Evolutionary conservation across 2,113 vertebrate species (phyloP).

Genomic region (Atractosteus spatula): DNA sequence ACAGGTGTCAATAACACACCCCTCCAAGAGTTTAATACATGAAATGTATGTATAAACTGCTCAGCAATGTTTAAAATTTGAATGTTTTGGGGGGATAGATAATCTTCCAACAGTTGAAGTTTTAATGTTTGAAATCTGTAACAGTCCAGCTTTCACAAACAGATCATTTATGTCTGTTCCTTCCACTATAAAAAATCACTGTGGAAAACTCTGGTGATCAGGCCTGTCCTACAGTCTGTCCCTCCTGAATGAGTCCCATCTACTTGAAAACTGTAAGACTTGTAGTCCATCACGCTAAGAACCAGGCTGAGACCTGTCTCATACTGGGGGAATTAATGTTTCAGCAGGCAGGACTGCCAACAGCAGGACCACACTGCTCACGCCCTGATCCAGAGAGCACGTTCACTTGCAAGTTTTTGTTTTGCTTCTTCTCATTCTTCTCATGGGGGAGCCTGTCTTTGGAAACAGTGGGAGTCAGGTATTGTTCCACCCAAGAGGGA

Average conservation of each 20-base stretch:
- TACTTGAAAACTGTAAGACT: slow-evolving; percentile 20
- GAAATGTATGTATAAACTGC: too few relatives aligned
- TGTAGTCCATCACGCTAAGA: slow-evolving; percentile 26
- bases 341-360: slow-evolving; percentile 24
- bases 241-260: not conserved
- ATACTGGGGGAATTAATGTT: slow-evolving; percentile 36
- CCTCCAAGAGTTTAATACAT: too few relatives aligned
- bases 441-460: slow-evolving; percentile 41
- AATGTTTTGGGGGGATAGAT: too few relatives aligned
- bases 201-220: not conserved
- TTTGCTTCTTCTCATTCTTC: slow-evolving; percentile 32
- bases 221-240: not conserved
- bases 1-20: too few relatives aligned
- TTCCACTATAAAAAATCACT: too few relatives aligned
- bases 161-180: too few relatives aligned
- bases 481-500: slow-evolving; percentile 27
- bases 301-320: slow-evolving; percentile 18
- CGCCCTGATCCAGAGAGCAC: slow-evolving; percentile 1
- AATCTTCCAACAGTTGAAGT: too few relatives aligned
- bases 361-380: slow-evolving; percentile 13
- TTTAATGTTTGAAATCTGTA: too few relatives aligned
- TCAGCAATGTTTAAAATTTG: too few relatives aligned
- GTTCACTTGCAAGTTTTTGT: slow-evolving; percentile 35
- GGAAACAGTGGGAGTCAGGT: slow-evolving; percentile 38
- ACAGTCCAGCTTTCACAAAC: too few relatives aligned